These are phyloP conservation scores for Etheostoma spectabile DNA, from an alignment of 2,113 vertebrate genomes.

Conservation along the genomic window DNA sequence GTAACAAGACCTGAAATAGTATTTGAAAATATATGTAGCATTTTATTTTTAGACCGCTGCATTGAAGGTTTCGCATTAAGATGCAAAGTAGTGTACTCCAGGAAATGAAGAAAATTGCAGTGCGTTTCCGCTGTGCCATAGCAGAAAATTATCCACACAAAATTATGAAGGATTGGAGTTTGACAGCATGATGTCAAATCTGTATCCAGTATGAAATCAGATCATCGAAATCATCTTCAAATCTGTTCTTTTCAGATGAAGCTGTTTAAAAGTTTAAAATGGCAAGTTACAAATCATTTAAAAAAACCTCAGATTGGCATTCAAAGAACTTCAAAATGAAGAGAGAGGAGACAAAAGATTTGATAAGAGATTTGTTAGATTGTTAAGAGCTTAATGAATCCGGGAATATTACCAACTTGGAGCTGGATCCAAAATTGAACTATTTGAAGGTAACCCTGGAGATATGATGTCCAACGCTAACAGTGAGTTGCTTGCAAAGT, in stretches of 20 bases:
- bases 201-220: neutral
- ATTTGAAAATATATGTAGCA: neutral
- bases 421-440: neutral
- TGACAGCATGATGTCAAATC: neutral
- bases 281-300: neutral
- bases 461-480: neutral
- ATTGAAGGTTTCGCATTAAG: neutral
- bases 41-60: slow-evolving; percentile 17
- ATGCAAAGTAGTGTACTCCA: neutral
- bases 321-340: neutral
- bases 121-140: neutral
- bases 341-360: neutral
- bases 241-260: neutral
- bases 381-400: slow-evolving; percentile 11
- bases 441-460: slow-evolving; percentile 6
- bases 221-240: neutral
- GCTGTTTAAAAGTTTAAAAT: neutral
- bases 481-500: neutral
- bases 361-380: neutral
- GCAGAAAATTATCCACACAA: neutral
- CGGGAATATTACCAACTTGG: slow-evolving; percentile 1
- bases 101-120: neutral
- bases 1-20: neutral
- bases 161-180: neutral
- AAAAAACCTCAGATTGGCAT: slow-evolving; percentile 3